Evolutionary conservation across 1,140 invertebrate species (phyloP).

Genomic region (Drosophila equinoxialis): DNA sequence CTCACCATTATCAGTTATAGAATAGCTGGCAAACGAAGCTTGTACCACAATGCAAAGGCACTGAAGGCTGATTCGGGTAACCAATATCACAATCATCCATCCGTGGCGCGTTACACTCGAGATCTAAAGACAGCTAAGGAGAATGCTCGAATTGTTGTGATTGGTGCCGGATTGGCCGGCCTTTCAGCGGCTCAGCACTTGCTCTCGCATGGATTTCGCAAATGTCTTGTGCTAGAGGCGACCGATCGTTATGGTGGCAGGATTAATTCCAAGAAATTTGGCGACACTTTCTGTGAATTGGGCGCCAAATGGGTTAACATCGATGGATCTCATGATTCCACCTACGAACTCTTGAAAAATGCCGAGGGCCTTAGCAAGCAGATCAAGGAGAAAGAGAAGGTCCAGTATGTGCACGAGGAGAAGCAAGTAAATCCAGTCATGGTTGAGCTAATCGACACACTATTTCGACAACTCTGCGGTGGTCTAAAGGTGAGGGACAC

Average conservation of each 20-base stretch:
- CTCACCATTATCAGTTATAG: slow-evolving; percentile 43
- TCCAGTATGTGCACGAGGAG: slow-evolving; percentile 43
- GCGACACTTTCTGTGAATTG: slow-evolving; percentile 89
- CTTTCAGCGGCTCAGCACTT: slow-evolving; percentile 89
- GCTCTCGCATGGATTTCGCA: slow-evolving; percentile 87
- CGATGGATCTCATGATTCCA: slow-evolving; percentile 67
- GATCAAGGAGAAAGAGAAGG: slow-evolving; percentile 47
- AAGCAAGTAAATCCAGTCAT: slow-evolving; percentile 44
- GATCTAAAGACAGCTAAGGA: slow-evolving; percentile 53
- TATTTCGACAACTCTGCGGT: slow-evolving; percentile 67
- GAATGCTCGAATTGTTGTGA: slow-evolving; percentile 87
- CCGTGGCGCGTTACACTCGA: slow-evolving; percentile 5
- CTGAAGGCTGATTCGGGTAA: slow-evolving; percentile 53
- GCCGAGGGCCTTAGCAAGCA: slow-evolving; percentile 60
- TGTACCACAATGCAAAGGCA: slow-evolving; percentile 64
- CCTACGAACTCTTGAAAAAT: slow-evolving; percentile 69
- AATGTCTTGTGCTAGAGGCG: slow-evolving; percentile 89
- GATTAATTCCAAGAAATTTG: slow-evolving; percentile 89
- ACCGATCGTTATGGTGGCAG: slow-evolving; percentile 90
- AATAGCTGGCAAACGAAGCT: slow-evolving; percentile 58
- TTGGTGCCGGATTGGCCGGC: slow-evolving; percentile 90
- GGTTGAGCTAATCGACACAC: slow-evolving; percentile 62
- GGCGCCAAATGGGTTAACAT: slow-evolving; percentile 84
- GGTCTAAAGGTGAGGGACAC: slow-evolving; percentile 61
- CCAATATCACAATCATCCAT: slow-evolving; percentile 23